Evolutionary conservation across 1,140 invertebrate genomes (phyloP).

Genomic region (Euborellia annulipes): DNA sequence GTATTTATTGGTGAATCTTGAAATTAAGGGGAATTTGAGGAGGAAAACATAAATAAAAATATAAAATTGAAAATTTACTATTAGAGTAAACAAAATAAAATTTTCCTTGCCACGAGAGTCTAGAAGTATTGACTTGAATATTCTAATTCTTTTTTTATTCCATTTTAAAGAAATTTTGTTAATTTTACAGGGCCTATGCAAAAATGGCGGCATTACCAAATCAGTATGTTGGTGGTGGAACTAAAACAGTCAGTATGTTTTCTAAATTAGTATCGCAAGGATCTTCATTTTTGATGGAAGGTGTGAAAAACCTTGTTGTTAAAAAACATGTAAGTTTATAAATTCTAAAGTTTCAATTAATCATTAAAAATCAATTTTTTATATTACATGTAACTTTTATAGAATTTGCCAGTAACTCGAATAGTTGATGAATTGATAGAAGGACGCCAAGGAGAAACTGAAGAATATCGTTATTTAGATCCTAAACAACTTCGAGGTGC

Average conservation of each 20-base stretch:
- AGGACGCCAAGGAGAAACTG: conserved; percentile 60
- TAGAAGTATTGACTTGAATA: too few species aligned
- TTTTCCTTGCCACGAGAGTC: too few species aligned
- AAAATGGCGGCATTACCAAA: conserved; percentile 55
- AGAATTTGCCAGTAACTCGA: conserved; percentile 81
- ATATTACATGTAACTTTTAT: conserved; percentile 15
- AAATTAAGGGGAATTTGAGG: too few species aligned
- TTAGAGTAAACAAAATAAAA: neutral
- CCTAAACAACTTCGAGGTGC: conserved; percentile 69
- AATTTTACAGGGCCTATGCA: conserved; percentile 48
- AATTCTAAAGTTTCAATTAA: neutral
- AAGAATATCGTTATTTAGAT: conserved; percentile 84
- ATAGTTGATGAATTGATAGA: conserved; percentile 88
- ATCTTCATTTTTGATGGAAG: conserved; percentile 98
- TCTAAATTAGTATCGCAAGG: conserved; percentile 93
- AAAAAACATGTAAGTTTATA: conserved; percentile 74
- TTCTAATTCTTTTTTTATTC: too few species aligned
- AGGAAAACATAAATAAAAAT: too few species aligned
- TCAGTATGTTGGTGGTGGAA: conserved; percentile 84
- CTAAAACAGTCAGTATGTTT: conserved; percentile 96
- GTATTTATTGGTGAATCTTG: too few species aligned
- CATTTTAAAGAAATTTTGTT: too few species aligned
- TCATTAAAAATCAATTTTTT: conserved; percentile 1
- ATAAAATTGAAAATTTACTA: conserved; percentile 3
- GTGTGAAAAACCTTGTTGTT: conserved; percentile 96